Evolutionary conservation across 2,113 vertebrate species (phyloP), one percentile per base, ranked within the genome.

Genomic region (Microcebus murinus): DNA sequence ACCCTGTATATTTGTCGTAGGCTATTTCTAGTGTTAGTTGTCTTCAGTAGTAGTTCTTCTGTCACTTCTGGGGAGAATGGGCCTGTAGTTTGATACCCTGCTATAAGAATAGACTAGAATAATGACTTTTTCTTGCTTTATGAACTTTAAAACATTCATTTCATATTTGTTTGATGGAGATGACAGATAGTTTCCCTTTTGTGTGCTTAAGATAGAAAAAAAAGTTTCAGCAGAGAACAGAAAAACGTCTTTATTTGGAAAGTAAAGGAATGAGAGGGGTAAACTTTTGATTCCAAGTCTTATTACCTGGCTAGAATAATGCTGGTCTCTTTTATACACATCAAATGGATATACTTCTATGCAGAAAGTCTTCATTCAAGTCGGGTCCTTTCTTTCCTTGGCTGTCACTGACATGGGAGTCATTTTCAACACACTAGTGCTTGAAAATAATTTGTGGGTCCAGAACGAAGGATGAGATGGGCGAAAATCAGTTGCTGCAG

Each of bases 131-230:
- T 92, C 89, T 94, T 74, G 20, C 83, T 91, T 90, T 61, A 61
- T 21, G 74, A 96, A 95, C 67, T 90, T 92, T 95, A 96, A 95
- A 81, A 81, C 96, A 94, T 94, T 97, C 59, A 94, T 90, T 96
- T 97, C 86, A n/a, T 92, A 94, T 97, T 97, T 94, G 59, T 96
- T 95, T 77, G 76, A 79, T 81, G 71, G 70, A 95, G 50, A 79
- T 90, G 80, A 71, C 76, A 92, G 77, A 76, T 84, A 68, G 1
- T 85, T 3, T 96, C 9, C 52, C 20, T 92, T 96, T 95, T 82
- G n/a, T 90, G 67, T 88, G 52, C 77, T 91, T 90, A 73, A 91
- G 88, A 91, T 81, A 92, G 88, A 80, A 93, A 95, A 94, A 63
- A 92, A 95, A 95, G 42, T 88, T 96, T 95, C 12, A 96, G 52